These are phyloP conservation scores for Microtus pennsylvanicus DNA, from an alignment of 2,113 vertebrate genomes.

Conservation along the genomic window DNA sequence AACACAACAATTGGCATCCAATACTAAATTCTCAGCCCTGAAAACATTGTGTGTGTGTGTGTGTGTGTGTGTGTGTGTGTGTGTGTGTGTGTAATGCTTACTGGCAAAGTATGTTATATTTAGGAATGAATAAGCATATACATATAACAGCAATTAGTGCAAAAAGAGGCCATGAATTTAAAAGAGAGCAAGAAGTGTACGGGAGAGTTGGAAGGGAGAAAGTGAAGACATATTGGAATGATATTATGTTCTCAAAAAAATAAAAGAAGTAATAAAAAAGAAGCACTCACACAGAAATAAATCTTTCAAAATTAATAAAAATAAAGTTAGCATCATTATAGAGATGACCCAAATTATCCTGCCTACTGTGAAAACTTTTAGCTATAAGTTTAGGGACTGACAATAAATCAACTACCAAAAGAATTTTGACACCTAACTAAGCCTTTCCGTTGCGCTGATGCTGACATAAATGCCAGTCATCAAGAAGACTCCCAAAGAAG, in stretches of 20 bases:
- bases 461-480: background rate
- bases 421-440: constrained; percentile 1
- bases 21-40: background rate
- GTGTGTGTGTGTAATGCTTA: background rate
- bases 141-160: background rate
- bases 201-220: background rate
- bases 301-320: background rate
- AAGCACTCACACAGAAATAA: background rate
- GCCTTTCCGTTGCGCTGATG: background rate
- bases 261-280: background rate
- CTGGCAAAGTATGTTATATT: background rate
- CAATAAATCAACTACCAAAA: background rate
- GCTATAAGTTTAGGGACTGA: constrained; percentile 2
- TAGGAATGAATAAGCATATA: background rate
- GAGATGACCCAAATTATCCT: background rate
- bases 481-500: constrained; percentile 5
- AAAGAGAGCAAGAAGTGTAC: background rate
- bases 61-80: background rate
- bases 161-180: background rate
- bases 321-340: background rate
- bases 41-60: background rate
- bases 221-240: background rate
- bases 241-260: background rate
- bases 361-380: background rate
- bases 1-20: background rate